A percentile compares a stretch with the other conserved stretches of the same genome.
These are phyloP conservation scores for Psococerastis gibbosa DNA, from an alignment of 2,888 invertebrate species.

Conservation along the genomic window DNA sequence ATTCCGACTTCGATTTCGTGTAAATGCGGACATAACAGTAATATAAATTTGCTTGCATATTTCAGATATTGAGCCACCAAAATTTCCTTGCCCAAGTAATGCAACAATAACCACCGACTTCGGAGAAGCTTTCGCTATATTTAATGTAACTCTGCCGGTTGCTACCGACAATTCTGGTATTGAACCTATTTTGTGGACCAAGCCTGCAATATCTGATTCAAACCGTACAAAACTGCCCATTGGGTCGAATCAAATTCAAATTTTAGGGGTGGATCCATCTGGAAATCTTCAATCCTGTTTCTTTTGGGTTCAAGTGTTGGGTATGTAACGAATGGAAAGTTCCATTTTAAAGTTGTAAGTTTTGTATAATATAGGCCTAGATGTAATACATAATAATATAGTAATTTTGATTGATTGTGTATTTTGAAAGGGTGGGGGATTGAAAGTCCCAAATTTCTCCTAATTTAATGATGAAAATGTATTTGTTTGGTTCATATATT, in stretches of 20 bases:
- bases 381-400: too few species aligned
- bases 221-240: slow-evolving; percentile 25
- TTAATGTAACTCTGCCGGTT: slow-evolving; percentile 30
- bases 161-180: slow-evolving; percentile 24
- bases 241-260: slow-evolving; percentile 35
- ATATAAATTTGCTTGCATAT: too few species aligned
- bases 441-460: too few species aligned
- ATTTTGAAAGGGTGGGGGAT: too few species aligned
- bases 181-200: neutral
- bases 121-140: slow-evolving; percentile 32
- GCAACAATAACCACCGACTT: slow-evolving; percentile 28
- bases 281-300: slow-evolving; percentile 37
- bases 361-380: too few species aligned
- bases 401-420: too few species aligned
- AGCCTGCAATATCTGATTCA: neutral
- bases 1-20: too few species aligned
- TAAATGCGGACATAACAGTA: too few species aligned
- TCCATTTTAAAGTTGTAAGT: too few species aligned
- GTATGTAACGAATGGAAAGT: slow-evolving; percentile 21
- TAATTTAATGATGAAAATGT: too few species aligned
- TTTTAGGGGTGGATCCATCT: slow-evolving; percentile 35
- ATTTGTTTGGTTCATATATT: too few species aligned
- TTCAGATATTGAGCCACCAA: slow-evolving; percentile 37
- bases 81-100: slow-evolving; percentile 35
- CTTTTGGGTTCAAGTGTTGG: slow-evolving; percentile 38